These are phyloP conservation scores for Epizoanthus ramosus DNA, from an alignment of 92 coral and sea anemone genomes.

Conservation along the genomic window DNA sequence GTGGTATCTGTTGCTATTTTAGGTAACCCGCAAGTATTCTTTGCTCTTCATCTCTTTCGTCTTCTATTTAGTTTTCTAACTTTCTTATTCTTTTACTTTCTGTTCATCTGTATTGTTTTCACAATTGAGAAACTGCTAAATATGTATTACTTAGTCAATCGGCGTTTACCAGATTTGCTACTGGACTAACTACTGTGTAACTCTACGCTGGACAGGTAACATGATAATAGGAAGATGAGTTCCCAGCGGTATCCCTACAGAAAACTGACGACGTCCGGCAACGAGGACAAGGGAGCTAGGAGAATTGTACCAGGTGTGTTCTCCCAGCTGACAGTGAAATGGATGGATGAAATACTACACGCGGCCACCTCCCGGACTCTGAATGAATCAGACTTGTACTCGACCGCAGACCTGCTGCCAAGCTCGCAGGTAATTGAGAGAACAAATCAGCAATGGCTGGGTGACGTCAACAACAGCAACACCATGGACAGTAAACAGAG, in stretches of 20 bases:
- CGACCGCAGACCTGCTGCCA: neutral
- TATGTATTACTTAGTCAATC: too few relatives aligned
- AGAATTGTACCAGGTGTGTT: neutral
- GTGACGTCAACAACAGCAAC: neutral
- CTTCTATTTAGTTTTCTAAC: too few relatives aligned
- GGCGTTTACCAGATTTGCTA: too few relatives aligned
- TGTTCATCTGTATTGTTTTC: too few relatives aligned
- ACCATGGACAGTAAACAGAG: neutral
- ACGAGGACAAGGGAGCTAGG: neutral
- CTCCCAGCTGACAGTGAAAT: slow-evolving; percentile 13
- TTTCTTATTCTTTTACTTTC: too few relatives aligned
- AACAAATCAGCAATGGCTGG: neutral
- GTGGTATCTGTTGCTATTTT: too few relatives aligned
- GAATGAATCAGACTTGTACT: neutral
- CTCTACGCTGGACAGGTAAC: too few relatives aligned
- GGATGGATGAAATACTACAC: slow-evolving; percentile 1
- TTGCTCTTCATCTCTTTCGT: too few relatives aligned
- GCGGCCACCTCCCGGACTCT: neutral
- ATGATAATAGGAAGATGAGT: neutral
- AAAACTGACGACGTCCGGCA: neutral
- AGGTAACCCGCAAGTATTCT: too few relatives aligned
- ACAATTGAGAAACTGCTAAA: too few relatives aligned
- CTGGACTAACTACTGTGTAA: too few relatives aligned
- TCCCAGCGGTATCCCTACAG: slow-evolving; percentile 2
- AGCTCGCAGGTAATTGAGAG: neutral